Evolutionary conservation across 2,113 vertebrate species (phyloP).

Genomic region (Tinamus guttatus): DNA sequence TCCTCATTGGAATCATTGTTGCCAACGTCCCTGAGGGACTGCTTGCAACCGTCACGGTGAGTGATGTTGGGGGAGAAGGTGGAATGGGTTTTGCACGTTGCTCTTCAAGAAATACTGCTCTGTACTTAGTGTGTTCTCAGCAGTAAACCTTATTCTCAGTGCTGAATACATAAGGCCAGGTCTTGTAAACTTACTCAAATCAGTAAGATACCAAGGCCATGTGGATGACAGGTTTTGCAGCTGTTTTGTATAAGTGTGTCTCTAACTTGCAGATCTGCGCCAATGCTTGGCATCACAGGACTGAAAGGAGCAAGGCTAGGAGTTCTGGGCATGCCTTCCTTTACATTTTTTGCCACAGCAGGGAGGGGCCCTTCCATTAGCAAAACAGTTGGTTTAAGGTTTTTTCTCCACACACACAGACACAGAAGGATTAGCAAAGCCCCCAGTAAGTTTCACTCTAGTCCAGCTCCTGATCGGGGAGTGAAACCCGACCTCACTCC

Average conservation of each 20-base stretch:
- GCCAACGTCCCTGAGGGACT: conserved; percentile 85
- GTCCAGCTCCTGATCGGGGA: not conserved
- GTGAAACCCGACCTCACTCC: not conserved
- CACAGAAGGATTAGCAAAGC: not conserved
- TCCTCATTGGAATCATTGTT: conserved; percentile 86
- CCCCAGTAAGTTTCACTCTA: not conserved
- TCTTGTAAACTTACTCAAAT: not conserved
- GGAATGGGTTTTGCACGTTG: rapidly evolving
- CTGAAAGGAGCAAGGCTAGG: not conserved
- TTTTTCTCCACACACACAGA: rapidly evolving
- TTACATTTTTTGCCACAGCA: not conserved
- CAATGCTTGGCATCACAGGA: not conserved
- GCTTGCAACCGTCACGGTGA: conserved; percentile 85
- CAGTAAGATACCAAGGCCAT: not conserved
- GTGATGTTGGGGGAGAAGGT: not conserved
- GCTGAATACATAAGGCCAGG: not conserved
- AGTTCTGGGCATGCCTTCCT: not conserved
- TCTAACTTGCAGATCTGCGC: not conserved
- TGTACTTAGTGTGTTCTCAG: not conserved
- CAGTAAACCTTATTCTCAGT: not conserved
- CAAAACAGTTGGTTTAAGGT: not conserved
- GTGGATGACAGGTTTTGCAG: not conserved
- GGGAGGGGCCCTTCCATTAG: not conserved
- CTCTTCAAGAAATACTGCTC: not conserved
- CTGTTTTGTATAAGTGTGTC: not conserved